phyloP scores from a whole-genome alignment of 1,140 invertebrate species.

The Sarcophaga bullata region DNA sequence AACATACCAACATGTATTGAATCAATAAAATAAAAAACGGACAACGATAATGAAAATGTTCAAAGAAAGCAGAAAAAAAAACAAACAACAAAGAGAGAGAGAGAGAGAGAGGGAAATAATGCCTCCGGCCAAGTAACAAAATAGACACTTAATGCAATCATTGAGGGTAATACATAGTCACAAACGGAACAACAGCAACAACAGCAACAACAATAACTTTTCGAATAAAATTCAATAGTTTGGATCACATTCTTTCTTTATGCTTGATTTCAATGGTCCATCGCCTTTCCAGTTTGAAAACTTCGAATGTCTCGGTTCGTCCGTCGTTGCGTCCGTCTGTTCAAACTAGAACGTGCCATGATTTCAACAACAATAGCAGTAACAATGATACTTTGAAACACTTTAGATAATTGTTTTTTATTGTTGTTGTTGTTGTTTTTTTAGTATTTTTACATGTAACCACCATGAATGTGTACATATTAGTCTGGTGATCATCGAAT shows the following conservation, averaged over 20 bases:
- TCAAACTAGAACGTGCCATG: not conserved
- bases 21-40: not conserved
- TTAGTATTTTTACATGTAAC: too few relatives aligned
- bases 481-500: too few relatives aligned
- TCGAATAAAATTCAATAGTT: not conserved
- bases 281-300: not conserved
- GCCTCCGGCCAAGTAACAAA: not conserved
- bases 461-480: not conserved
- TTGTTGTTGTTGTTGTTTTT: too few relatives aligned
- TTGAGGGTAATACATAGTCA: not conserved
- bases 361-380: not conserved
- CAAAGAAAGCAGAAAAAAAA: not conserved
- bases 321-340: too few relatives aligned
- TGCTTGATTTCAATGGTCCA: not conserved
- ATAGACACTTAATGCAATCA: not conserved
- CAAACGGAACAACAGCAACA: too few relatives aligned
- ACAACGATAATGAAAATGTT: not conserved
- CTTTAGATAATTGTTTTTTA: slow-evolving; percentile 21
- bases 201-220: too few relatives aligned
- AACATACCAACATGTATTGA: not conserved
- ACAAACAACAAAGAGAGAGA: not conserved
- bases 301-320: too few relatives aligned
- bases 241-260: not conserved
- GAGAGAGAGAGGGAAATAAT: not conserved
- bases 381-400: not conserved